Evolutionary conservation across 2,113 vertebrate genomes (phyloP).

Genomic region (Pogona vitticeps): DNA sequence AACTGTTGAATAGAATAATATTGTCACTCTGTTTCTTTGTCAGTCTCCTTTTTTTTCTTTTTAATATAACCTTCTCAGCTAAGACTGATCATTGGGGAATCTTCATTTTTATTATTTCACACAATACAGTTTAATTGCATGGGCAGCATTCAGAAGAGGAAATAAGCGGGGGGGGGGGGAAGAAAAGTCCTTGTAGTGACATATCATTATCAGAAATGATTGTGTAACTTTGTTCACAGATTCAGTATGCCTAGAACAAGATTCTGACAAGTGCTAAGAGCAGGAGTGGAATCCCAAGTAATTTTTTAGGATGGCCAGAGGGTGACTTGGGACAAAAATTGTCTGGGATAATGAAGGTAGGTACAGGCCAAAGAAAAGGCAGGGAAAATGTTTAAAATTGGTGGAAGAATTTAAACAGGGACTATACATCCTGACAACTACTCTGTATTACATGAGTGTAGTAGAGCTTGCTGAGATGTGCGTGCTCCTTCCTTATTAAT

Average conservation of each 20-base stretch:
- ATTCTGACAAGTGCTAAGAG: background rate
- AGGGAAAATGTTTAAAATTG: too few relatives aligned
- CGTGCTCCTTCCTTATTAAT: too few relatives aligned
- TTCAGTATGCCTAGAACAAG: background rate
- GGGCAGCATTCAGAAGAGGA: background rate
- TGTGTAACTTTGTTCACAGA: background rate
- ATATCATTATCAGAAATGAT: background rate
- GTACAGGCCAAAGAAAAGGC: background rate
- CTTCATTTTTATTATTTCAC: background rate
- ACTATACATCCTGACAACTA: too few relatives aligned
- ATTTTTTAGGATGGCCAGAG: background rate
- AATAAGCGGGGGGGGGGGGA: background rate
- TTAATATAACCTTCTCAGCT: background rate
- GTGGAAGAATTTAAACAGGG: too few relatives aligned
- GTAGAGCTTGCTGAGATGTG: too few relatives aligned
- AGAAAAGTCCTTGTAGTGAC: background rate
- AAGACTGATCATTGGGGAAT: background rate
- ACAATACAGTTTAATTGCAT: background rate
- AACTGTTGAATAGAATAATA: background rate
- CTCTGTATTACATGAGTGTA: too few relatives aligned
- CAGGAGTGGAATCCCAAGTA: background rate
- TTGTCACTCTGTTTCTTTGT: background rate
- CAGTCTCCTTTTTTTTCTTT: background rate
- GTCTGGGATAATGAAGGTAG: background rate
- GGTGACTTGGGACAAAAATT: background rate